Evolutionary conservation across 2,888 invertebrate species (phyloP).

Genomic region (Tuta absoluta): DNA sequence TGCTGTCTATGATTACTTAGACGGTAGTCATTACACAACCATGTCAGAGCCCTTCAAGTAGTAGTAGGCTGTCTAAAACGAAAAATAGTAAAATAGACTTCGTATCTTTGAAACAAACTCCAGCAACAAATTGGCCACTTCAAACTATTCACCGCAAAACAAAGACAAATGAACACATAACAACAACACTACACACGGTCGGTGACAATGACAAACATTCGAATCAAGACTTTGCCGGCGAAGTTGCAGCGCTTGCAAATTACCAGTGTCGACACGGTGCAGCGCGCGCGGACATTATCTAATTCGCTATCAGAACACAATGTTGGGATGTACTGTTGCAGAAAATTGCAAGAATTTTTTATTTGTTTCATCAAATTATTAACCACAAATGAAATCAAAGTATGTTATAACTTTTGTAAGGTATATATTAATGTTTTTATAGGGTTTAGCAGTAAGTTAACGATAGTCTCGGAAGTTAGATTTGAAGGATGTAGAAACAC

Average conservation of each 20-base stretch:
- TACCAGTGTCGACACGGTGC: constrained; percentile 28
- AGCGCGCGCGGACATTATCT: constrained; percentile 35
- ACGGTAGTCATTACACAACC: no score
- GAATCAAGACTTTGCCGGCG: neutral
- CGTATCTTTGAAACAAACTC: constrained; percentile 21
- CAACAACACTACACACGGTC: constrained; percentile 14
- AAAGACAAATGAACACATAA: neutral
- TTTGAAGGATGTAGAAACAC: no score
- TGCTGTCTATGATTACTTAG: no score
- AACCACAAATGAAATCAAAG: no score
- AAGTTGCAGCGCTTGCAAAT: constrained; percentile 20
- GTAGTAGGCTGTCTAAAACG: no score
- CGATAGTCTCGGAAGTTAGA: no score
- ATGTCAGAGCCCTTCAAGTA: no score
- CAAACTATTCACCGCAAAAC: constrained; percentile 9
- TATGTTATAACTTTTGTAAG: no score
- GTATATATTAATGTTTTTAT: no score
- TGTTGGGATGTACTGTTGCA: neutral
- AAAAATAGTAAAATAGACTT: no score
- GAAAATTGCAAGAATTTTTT: neutral
- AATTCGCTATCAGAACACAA: constrained; percentile 35
- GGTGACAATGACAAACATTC: constrained; percentile 21
- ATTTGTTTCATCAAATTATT: neutral
- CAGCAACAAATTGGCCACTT: constrained; percentile 19
- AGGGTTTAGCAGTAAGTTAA: no score